A percentile compares a stretch with the other conserved stretches of the same genome.
phyloP scores from a whole-genome alignment of 2,797 vertebrate species.

The Rousettus madagascariensis region DNA sequence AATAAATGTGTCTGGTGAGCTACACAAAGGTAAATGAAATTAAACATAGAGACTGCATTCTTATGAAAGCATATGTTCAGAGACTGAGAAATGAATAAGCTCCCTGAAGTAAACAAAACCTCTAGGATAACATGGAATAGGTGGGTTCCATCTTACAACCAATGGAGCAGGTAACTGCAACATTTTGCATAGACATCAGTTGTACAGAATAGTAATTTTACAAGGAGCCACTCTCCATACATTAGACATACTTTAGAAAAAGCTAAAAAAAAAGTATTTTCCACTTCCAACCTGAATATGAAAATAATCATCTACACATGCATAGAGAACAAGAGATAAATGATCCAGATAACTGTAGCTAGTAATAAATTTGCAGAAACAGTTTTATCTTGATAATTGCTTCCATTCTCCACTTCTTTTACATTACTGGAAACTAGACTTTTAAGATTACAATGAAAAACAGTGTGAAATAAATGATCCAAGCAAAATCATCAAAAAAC shows the following conservation, averaged over 20 bases:
- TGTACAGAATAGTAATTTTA: conserved; percentile 21
- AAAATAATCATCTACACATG: neutral
- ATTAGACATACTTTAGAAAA: neutral
- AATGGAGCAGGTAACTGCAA: neutral
- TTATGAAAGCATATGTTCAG: conserved; percentile 46
- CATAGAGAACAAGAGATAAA: neutral
- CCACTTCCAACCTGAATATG: neutral
- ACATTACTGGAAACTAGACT: neutral
- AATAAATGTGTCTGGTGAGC: neutral
- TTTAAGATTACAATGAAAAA: neutral
- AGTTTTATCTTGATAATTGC: neutral
- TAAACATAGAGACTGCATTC: neutral
- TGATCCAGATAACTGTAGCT: neutral
- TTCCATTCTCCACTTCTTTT: neutral
- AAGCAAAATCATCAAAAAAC: neutral
- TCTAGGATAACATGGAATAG: neutral
- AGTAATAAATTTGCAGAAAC: neutral
- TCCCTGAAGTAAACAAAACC: conserved; percentile 52
- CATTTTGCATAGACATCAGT: neutral
- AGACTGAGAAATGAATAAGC: conserved; percentile 39
- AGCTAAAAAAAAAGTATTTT: neutral
- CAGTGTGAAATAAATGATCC: neutral
- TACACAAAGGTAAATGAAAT: conserved; percentile 47
- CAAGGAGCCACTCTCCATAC: neutral
- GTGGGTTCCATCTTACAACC: neutral